Evolutionary conservation across 53 echinoderm and acorn worm genomes (phyloP).

Genomic region (Paelopatides confundens): DNA sequence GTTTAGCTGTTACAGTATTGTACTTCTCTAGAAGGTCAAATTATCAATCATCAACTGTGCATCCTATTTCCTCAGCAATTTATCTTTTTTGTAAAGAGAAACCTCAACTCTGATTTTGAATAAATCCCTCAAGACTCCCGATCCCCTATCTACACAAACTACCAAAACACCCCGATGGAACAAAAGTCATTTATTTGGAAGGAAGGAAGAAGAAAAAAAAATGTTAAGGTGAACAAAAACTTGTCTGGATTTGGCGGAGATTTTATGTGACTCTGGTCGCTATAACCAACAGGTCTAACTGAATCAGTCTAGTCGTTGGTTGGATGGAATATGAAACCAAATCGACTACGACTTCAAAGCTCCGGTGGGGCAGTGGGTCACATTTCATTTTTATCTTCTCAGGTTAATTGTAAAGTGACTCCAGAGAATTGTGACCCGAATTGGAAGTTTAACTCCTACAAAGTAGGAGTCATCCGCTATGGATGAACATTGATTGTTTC

Average conservation of each 20-base stretch:
- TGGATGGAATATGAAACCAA: not conserved
- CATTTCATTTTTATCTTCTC: not conserved
- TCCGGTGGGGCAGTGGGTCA: not conserved
- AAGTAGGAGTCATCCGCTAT: too few species aligned
- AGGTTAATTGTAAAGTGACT: not conserved
- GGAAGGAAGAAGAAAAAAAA: too few species aligned
- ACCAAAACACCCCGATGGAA: not conserved
- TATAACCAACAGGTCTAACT: too few species aligned
- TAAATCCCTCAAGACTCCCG: not conserved
- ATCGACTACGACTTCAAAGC: not conserved
- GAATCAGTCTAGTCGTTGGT: not conserved
- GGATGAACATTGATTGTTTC: too few species aligned
- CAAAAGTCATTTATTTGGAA: not conserved
- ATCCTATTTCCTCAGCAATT: not conserved
- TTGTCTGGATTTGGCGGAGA: too few species aligned
- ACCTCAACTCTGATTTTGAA: not conserved
- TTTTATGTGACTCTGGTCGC: too few species aligned
- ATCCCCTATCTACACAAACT: not conserved
- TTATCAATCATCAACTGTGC: not conserved
- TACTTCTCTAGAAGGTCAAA: not conserved
- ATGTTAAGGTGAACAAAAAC: too few species aligned
- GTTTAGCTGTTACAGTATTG: not conserved
- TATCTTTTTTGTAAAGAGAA: not conserved
- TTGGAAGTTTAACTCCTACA: too few species aligned
- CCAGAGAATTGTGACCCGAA: not conserved